Base-by-base conservation (phyloP, 1,140 invertebrate genomes). In the Pogonomyrmex barbatus region DNA sequence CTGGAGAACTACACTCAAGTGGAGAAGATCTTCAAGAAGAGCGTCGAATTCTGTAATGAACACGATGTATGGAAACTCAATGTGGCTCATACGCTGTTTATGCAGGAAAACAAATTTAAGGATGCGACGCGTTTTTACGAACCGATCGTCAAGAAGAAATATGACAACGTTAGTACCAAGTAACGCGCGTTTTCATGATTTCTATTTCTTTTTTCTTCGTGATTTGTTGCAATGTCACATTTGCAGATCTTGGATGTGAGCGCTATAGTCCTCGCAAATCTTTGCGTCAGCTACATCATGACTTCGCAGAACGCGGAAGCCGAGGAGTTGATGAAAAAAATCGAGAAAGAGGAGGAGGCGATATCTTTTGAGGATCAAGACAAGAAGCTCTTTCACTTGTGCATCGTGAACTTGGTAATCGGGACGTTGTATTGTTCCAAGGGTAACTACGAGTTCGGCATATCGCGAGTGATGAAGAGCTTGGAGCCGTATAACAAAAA, bases 251-350 rank as follows among this genome's bases (percentile, higher is more conserved):
- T 99, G 92, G 97, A 98, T 91, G 97, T 99, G 0, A 99, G 98
- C 93, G 98, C 99, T 1, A 99, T 99, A 82, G 98, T 99, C 63
- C 96, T 99, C 89, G 99, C 99, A 4, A 99, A 99, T 95, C 95
- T 99, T 10, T 99, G 99, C 95, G 99, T 99, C 0, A 99, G 98
- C 65, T 99, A 99, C 93, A 99, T 99, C 88, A 99, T 99, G 98
- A 99, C 98, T 1, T 98, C 98, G 71, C 98, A 99, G 95, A 99
- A 99, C 94, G 98, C 99, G 94, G 99, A 99, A 96, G 99, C 99
- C 45, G 99, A 99, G 95, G 99, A 99, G 93, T 95, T 99, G 71
- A 99, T 99, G 98, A 96, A 99, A 73, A 99, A 99, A 95, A 99
- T 99, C 88, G 99, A 99, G 94, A 99, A 99, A 90, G 99, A 99